These are phyloP conservation scores for Amiota minor DNA, from an alignment of 2,888 invertebrate genomes.

Conservation along the genomic window DNA sequence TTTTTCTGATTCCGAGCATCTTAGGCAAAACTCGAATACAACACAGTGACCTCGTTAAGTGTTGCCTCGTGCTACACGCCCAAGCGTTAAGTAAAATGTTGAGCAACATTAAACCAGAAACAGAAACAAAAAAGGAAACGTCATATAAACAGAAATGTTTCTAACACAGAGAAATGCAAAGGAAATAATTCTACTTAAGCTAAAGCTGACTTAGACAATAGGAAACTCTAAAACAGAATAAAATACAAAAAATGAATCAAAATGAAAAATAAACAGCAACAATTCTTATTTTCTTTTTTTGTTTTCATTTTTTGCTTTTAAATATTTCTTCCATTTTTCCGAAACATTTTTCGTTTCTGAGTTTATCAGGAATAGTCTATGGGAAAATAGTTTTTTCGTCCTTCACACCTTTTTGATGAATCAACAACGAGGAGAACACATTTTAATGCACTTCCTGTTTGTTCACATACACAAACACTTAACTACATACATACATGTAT, in stretches of 20 bases:
- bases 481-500: neutral
- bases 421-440: constrained; percentile 5
- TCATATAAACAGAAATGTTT: neutral
- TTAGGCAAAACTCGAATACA: constrained; percentile 1
- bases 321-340: neutral
- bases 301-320: neutral
- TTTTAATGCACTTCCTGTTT: constrained; percentile 23
- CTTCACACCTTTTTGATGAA: neutral
- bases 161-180: constrained; percentile 13
- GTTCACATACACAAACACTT: neutral
- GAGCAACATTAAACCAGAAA: neutral
- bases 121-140: too few species aligned
- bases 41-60: constrained; percentile 26
- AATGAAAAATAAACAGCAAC: neutral
- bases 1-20: neutral
- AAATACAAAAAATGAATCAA: neutral
- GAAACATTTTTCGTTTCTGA: neutral
- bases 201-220: too few species aligned
- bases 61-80: constrained; percentile 17
- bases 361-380: too few species aligned
- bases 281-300: neutral
- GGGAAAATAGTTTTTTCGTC: too few species aligned
- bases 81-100: constrained; percentile 21
- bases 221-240: neutral
- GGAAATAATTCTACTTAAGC: too few species aligned